Conservation (phyloP, 2,797 vertebrate species). For the Chaetophractus vellerosus region DNA sequence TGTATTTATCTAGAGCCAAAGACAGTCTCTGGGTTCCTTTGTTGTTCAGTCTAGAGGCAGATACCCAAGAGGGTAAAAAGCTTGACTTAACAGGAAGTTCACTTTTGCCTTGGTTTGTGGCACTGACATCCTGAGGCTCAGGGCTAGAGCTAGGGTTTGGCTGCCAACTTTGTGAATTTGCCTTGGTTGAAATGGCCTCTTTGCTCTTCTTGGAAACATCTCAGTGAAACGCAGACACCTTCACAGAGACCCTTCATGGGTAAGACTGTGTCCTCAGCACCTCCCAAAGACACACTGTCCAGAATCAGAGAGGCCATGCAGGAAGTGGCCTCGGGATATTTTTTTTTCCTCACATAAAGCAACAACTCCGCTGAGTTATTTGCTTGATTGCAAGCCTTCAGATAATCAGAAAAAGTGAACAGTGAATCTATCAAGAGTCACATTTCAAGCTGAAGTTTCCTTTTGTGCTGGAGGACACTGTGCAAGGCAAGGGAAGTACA, state of each 20-base stretch:
- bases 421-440: slow-evolving; percentile 16
- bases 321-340: slow-evolving; percentile 21
- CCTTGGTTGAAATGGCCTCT: slow-evolving; percentile 66
- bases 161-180: slow-evolving; percentile 64
- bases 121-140: not conserved
- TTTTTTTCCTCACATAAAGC: not conserved
- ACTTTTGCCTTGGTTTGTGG: slow-evolving; percentile 1
- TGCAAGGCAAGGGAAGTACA: not conserved
- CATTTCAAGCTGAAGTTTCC: not conserved
- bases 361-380: slow-evolving; percentile 23
- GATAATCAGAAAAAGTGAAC: slow-evolving; percentile 17
- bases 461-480: not conserved
- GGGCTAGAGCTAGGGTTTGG: slow-evolving; percentile 48
- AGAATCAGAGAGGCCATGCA: slow-evolving; percentile 49
- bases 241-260: slow-evolving; percentile 57
- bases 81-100: slow-evolving; percentile 51
- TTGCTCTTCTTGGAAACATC: slow-evolving; percentile 53
- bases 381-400: slow-evolving; percentile 49
- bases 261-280: not conserved
- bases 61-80: slow-evolving; percentile 40
- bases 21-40: slow-evolving; percentile 9
- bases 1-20: slow-evolving; percentile 33
- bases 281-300: not conserved
- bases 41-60: slow-evolving; percentile 1
- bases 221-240: slow-evolving; percentile 21